These are phyloP conservation scores for Stenoptilia bipunctidactyla DNA, from an alignment of 2,888 invertebrate genomes.

Conservation along the genomic window DNA sequence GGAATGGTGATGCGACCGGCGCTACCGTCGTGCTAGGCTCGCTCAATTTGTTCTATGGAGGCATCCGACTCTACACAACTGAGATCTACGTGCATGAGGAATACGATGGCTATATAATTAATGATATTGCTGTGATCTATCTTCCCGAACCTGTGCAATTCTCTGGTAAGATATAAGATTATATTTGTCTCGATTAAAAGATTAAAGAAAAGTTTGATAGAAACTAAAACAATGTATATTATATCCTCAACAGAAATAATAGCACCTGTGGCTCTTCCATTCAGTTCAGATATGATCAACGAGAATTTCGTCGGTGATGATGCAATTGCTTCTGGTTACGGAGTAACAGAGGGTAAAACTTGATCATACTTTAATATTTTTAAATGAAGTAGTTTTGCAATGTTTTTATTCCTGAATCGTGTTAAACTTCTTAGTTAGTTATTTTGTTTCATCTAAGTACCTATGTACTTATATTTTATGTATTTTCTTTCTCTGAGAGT, in stretches of 20 bases:
- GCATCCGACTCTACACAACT: not conserved
- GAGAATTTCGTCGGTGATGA: slow-evolving; percentile 19
- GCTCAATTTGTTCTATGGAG: not conserved
- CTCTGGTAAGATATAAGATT: not conserved
- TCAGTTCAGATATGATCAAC: slow-evolving; percentile 16
- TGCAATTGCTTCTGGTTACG: slow-evolving; percentile 29
- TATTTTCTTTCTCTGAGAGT: no score
- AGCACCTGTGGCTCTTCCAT: slow-evolving; percentile 25
- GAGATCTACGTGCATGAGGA: not conserved
- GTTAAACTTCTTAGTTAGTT: not conserved
- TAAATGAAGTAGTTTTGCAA: slow-evolving; percentile 5
- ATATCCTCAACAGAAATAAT: slow-evolving; percentile 29
- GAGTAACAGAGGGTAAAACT: slow-evolving; percentile 17
- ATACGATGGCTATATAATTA: not conserved
- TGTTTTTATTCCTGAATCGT: slow-evolving; percentile 4
- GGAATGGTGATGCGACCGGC: not conserved
- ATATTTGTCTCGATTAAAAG: no score
- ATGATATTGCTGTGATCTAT: not conserved
- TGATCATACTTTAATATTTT: not conserved
- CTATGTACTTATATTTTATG: no score
- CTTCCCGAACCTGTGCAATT: not conserved
- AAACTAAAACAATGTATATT: no score
- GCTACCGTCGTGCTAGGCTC: not conserved
- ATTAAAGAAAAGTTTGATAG: no score
- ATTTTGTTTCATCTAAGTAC: no score